Percentiles rank a stretch among this genome's conserved stretches.
Evolutionary conservation across 2,888 invertebrate species (phyloP).

Genomic region (Lypha dubia): DNA sequence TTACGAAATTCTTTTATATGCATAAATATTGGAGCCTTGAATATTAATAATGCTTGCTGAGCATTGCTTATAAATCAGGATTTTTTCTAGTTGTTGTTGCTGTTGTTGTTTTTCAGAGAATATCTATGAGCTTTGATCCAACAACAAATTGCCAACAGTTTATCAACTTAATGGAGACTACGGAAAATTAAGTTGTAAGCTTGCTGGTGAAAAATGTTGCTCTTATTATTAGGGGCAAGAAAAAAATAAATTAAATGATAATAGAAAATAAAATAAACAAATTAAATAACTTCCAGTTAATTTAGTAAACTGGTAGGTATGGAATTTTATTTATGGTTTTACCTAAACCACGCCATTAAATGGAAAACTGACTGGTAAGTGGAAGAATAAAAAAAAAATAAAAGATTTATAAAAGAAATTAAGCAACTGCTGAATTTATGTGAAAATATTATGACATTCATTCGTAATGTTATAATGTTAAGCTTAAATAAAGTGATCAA

Average conservation of each 20-base stretch:
- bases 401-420: neutral
- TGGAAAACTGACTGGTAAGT: neutral
- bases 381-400: neutral
- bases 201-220: slow-evolving; percentile 39
- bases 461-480: neutral
- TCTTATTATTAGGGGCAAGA: neutral
- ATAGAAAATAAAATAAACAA: slow-evolving; percentile 1
- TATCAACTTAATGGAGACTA: slow-evolving; percentile 63
- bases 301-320: neutral
- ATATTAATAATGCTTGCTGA: slow-evolving; percentile 56
- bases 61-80: slow-evolving; percentile 56
- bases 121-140: slow-evolving; percentile 45
- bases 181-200: slow-evolving; percentile 42
- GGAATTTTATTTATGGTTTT: neutral
- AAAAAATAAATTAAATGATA: neutral
- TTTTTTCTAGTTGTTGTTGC: neutral
- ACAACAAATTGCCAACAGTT: slow-evolving; percentile 62
- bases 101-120: neutral
- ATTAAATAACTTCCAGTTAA: slow-evolving; percentile 26
- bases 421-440: neutral
- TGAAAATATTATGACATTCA: no score
- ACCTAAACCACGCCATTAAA: neutral
- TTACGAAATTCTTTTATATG: neutral
- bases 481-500: no score
- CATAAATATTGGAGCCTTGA: slow-evolving; percentile 8